phyloP scores from a whole-genome alignment of 1,140 invertebrate genomes.

The Protaetia brevitarsis region DNA sequence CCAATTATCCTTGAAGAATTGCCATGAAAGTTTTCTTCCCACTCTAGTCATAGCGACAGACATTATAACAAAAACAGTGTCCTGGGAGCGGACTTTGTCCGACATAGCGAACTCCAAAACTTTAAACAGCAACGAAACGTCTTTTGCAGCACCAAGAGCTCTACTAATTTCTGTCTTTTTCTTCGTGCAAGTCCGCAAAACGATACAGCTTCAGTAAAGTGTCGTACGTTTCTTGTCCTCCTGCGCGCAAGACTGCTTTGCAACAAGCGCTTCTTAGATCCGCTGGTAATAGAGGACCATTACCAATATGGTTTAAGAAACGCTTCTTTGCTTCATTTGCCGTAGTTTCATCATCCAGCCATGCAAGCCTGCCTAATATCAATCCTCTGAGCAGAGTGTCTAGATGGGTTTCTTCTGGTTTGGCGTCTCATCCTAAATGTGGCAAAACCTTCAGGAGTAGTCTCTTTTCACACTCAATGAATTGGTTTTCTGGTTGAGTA shows the following conservation, averaged over 20 bases:
- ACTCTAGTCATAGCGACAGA: slow-evolving; percentile 73
- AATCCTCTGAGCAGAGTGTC: slow-evolving; percentile 81
- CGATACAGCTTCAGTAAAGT: slow-evolving; percentile 81
- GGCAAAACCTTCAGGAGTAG: slow-evolving; percentile 68
- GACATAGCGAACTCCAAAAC: slow-evolving; percentile 89
- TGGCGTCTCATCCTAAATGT: slow-evolving; percentile 75
- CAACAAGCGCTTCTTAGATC: slow-evolving; percentile 88
- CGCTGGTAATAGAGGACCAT: slow-evolving; percentile 68
- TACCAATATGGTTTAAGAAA: slow-evolving; percentile 67
- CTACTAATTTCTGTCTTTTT: slow-evolving; percentile 86
- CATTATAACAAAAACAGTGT: slow-evolving; percentile 84
- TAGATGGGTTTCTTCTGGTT: slow-evolving; percentile 73
- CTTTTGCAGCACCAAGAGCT: slow-evolving; percentile 72
- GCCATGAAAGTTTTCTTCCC: slow-evolving; percentile 84
- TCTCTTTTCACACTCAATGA: slow-evolving; percentile 68
- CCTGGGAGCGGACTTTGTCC: slow-evolving; percentile 88
- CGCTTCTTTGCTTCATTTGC: slow-evolving; percentile 72
- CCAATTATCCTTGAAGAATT: slow-evolving; percentile 88
- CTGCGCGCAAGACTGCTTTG: slow-evolving; percentile 72
- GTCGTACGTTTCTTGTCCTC: slow-evolving; percentile 68
- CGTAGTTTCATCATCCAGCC: slow-evolving; percentile 71
- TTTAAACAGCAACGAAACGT: slow-evolving; percentile 66
- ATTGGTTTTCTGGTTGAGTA: slow-evolving; percentile 69
- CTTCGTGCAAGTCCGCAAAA: slow-evolving; percentile 84
- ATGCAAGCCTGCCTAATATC: slow-evolving; percentile 76